Conservation (phyloP, 2,113 vertebrate genomes). For the Illadopsis cleaveri region DNA sequence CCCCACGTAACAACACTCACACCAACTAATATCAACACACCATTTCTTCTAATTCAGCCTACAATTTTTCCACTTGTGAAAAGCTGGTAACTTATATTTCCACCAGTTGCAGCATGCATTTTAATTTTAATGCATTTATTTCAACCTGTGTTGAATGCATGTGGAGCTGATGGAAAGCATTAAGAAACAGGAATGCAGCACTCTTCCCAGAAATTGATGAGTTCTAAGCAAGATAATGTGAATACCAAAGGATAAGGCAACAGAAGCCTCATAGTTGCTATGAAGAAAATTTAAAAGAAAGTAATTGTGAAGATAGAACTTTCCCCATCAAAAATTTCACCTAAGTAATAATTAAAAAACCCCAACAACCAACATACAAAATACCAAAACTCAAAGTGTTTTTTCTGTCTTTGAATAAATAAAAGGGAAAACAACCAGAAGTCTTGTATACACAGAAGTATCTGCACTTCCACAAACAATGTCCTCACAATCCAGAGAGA, state of each 20-base stretch:
- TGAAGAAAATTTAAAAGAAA: neutral
- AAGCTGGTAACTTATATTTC: neutral
- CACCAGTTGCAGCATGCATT: neutral
- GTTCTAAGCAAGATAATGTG: neutral
- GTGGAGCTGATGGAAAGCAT: neutral
- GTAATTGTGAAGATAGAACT: neutral
- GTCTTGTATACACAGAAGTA: neutral
- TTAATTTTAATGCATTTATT: neutral
- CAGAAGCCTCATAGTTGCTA: neutral
- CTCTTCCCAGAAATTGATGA: neutral
- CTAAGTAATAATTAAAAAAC: neutral
- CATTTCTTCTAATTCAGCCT: neutral
- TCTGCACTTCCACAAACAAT: neutral
- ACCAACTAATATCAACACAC: neutral
- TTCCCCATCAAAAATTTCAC: neutral
- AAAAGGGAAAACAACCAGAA: neutral
- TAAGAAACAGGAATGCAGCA: neutral
- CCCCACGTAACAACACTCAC: neutral
- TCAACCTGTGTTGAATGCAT: neutral
- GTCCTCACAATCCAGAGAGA: neutral
- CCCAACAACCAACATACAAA: neutral
- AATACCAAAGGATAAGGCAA: neutral
- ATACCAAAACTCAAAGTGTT: neutral
- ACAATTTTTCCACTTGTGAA: neutral
- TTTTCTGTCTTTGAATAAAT: neutral